Evolutionary conservation across 2,797 vertebrate species (phyloP).

Genomic region (Setipinna tenuifilis): DNA sequence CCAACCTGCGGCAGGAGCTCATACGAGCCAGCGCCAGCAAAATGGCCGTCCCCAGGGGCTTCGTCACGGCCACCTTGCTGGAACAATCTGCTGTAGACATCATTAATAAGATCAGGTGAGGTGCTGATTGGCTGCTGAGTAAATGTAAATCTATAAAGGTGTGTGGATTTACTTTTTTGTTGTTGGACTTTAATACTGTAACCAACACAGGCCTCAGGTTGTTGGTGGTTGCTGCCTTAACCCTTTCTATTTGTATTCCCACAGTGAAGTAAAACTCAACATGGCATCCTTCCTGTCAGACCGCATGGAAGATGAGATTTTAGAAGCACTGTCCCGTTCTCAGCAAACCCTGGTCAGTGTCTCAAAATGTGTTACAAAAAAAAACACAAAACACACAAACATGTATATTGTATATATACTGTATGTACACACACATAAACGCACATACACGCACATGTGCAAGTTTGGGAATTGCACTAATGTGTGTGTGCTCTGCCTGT

Average conservation of each 20-base stretch:
- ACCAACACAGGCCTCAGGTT: too few relatives aligned
- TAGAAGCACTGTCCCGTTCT: constrained; percentile 88
- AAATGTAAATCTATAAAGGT: too few relatives aligned
- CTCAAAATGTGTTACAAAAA: too few relatives aligned
- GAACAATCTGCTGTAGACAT: constrained; percentile 95
- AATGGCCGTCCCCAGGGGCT: constrained; percentile 85
- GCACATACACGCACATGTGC: background rate
- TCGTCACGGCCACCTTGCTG: constrained; percentile 88
- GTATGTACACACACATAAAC: background rate
- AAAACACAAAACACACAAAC: too few relatives aligned
- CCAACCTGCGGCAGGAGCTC: constrained; percentile 82
- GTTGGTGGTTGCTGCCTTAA: too few relatives aligned
- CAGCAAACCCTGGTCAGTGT: constrained; percentile 87
- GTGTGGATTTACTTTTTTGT: too few relatives aligned
- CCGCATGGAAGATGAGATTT: constrained; percentile 90
- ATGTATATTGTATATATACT: too few relatives aligned
- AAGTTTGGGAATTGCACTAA: too few relatives aligned
- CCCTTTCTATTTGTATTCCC: background rate
- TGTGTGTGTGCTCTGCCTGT: too few relatives aligned
- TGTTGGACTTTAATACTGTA: too few relatives aligned
- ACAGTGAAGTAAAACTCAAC: constrained; percentile 91
- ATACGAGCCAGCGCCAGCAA: constrained; percentile 81
- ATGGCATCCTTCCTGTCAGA: constrained; percentile 93
- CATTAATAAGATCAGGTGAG: constrained; percentile 94
- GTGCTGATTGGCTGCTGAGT: constrained; percentile 22